These are phyloP conservation scores for Hypena proboscidalis DNA, from an alignment of 2,888 invertebrate species.

Conservation along the genomic window DNA sequence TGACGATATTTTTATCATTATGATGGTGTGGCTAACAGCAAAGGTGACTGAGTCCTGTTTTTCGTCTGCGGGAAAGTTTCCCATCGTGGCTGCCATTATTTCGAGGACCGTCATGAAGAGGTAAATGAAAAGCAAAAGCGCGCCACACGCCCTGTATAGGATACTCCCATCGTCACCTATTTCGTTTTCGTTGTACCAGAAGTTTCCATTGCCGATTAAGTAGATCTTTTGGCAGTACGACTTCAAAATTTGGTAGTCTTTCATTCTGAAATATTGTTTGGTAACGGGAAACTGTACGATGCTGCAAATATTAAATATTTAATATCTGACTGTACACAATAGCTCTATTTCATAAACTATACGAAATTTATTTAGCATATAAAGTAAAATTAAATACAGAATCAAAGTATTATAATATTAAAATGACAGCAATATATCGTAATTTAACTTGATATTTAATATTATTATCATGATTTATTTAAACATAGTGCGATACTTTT, in stretches of 20 bases:
- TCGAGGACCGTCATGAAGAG: slow-evolving; percentile 68
- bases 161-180: slow-evolving; percentile 60
- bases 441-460: no score
- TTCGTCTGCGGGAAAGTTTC: slow-evolving; percentile 71
- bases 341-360: not conserved
- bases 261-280: slow-evolving; percentile 52
- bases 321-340: not conserved
- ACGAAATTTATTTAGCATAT: no score
- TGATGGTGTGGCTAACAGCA: slow-evolving; percentile 70
- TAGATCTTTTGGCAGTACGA: slow-evolving; percentile 60
- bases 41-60: slow-evolving; percentile 70
- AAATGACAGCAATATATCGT: no score
- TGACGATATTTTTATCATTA: slow-evolving; percentile 67
- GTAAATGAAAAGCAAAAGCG: slow-evolving; percentile 56
- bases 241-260: slow-evolving; percentile 64
- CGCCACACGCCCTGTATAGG: slow-evolving; percentile 55
- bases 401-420: no score
- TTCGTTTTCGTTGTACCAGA: slow-evolving; percentile 66
- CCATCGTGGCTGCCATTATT: slow-evolving; percentile 64
- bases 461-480: no score
- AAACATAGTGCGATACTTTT: no score
- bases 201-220: slow-evolving; percentile 68
- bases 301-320: no score
- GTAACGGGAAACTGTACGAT: no score
- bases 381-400: no score